Evolutionary conservation across 2,888 invertebrate species (phyloP), one percentile per base, ranked within the genome.

Genomic region (Tenodera sinensis): DNA sequence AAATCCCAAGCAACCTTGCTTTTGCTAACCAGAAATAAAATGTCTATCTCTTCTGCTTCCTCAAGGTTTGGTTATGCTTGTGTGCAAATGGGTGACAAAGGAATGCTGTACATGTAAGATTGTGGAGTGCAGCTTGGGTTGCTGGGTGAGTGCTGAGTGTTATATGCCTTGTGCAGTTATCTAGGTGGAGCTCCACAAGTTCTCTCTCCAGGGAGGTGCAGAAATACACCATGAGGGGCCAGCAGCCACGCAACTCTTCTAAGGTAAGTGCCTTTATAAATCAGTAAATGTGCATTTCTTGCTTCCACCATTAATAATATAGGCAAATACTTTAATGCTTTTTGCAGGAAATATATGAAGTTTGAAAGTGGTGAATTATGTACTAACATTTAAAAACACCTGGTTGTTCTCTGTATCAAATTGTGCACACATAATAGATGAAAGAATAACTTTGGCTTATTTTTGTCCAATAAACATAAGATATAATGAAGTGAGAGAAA

Each of bases 181-280:
- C 95, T 94, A 95, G 95, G 93, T 95, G 95, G 95, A 95, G 95
- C 93, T 95, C 95, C 91, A 93, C 94, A 94, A 95, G 95, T 93
- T 95, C 95, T 92, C 93, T 95, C 92, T 95, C 95, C 92, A 94
- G 94, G 93, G 95, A 95, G 93, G 95, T 95, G 92, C 95, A 95
- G 93, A 94, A 93, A 93, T 95, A 95, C 93, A 95, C 94, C 93
- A 93, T 93, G 93, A 93, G 93, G 93, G 93, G 93, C 93, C 93
- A 87, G 28, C 88, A 85, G 28, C 9, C 54, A 71, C 54, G 54
- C 15, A 71, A 20, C 54, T 71, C 54, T 25, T 71, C 54, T 25
- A 71, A 71, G 54, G 54, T 71, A 20, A 71, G 54, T 3, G 2
- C 25, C 8, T 15, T 71, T 20, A 71, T 71, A 71, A 34, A 34